Conservation (phyloP, 1,140 invertebrate genomes). For the Gonioctena quinquepunctata region DNA sequence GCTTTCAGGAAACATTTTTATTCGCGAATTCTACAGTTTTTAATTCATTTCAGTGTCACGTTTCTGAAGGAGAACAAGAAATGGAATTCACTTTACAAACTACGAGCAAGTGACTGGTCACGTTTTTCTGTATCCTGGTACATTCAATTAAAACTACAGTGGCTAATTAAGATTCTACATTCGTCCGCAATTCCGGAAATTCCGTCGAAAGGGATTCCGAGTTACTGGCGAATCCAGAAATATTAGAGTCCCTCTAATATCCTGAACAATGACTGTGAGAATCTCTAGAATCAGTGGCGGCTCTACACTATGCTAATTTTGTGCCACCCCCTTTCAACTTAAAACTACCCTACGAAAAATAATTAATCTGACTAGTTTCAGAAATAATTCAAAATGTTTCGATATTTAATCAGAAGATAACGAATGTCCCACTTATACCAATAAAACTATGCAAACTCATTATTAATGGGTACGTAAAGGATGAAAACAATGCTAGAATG, state of each 20-base stretch:
- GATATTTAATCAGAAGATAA: no score
- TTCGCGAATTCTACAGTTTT: not conserved
- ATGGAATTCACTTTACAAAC: not conserved
- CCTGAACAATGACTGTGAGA: not conserved
- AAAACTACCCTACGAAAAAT: no score
- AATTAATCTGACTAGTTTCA: no score
- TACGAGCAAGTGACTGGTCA: not conserved
- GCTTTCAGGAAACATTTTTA: not conserved
- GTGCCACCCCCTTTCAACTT: no score
- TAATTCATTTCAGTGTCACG: not conserved
- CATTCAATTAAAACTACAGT: conserved; percentile 12
- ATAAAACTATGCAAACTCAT: no score
- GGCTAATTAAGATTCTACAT: conserved; percentile 4
- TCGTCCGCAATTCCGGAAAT: not conserved
- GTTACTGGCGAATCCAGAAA: not conserved
- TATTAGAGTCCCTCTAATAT: conserved; percentile 2
- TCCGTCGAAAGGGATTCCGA: not conserved
- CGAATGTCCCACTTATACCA: no score
- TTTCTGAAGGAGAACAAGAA: not conserved
- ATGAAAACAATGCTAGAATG: no score
- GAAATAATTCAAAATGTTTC: no score
- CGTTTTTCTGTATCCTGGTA: not conserved
- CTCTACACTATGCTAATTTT: no score
- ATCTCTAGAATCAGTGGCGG: no score
- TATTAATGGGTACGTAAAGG: no score